These are phyloP conservation scores for Pseudomyrmex gracilis DNA, from an alignment of 1,140 invertebrate species.

Conservation along the genomic window DNA sequence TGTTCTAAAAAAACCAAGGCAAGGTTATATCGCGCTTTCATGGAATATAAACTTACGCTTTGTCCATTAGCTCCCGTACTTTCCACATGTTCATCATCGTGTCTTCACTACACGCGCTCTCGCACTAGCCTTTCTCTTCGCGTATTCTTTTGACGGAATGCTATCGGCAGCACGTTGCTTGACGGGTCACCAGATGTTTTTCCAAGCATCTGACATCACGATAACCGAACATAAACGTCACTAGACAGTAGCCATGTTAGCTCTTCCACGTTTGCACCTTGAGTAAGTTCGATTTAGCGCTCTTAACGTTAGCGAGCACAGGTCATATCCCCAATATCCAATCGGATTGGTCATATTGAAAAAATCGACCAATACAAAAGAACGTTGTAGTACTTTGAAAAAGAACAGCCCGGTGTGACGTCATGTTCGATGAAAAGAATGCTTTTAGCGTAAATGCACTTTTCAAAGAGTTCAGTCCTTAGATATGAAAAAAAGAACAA, in stretches of 20 bases:
- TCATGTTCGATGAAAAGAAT: no score
- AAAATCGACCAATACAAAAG: no score
- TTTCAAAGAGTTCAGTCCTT: no score
- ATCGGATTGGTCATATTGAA: no score
- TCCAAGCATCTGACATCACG: conserved; percentile 76
- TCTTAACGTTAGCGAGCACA: no score
- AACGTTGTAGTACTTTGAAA: no score
- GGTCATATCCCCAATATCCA: no score
- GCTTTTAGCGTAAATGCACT: no score
- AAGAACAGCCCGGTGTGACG: no score
- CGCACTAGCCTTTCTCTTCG: background rate
- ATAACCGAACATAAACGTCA: conserved; percentile 79
- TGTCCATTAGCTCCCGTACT: conserved; percentile 96
- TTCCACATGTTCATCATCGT: conserved; percentile 95
- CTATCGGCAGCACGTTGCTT: conserved; percentile 51
- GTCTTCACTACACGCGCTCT: conserved; percentile 21
- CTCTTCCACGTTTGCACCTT: conserved; percentile 75
- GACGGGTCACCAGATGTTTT: conserved; percentile 76
- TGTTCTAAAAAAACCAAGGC: conserved; percentile 65
- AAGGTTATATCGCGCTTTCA: conserved; percentile 73
- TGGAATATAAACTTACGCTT: conserved; percentile 92
- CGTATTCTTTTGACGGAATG: conserved; percentile 40
- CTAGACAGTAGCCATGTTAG: conserved; percentile 83
- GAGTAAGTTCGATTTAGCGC: no score
- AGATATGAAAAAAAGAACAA: no score